Base-by-base conservation (phyloP, 1,140 invertebrate genomes). In the Drosophila equinoxialis region DNA sequence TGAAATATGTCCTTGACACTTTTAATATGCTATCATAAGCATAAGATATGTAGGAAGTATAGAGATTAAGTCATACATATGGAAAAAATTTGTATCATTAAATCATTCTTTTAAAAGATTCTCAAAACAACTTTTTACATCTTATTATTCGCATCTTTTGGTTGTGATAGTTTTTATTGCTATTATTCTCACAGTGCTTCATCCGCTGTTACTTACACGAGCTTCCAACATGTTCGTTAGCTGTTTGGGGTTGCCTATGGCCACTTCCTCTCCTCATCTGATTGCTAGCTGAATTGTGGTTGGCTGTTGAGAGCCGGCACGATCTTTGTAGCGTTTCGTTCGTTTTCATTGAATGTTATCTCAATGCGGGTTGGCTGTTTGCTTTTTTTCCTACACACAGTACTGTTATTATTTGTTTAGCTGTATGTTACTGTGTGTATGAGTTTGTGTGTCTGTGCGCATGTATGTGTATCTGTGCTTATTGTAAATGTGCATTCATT, bases 401-500 rank as follows among this genome's bases (percentile, higher is more conserved):
- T 86, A 86, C 83, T 89, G 83, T 86, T 86, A 86, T 82, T 76
- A 76, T 76, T 67, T 42, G 54, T 59, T 14, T 85, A 69, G 73
- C 51, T 65, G 68, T 71, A 72, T 62, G 45, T 35, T 4, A 3
- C 45, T 10, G 17, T 51, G 17, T 51, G 45, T 1, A 3, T 23
- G 45, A 10, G 48, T 33, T 41, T 42, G 41, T 39, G 33, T 35
- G 51, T 61, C 26, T 48, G 8, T 57, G 60, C 48, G 55, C 64
- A 45, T 39, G 67, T 64, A 68, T 55, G 37, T 65, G 55, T 62
- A 42, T 45, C 48, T 74, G 79, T 65, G 74, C 84, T 68, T 71
- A 79, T 82, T 87, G 83, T 87, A 85, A 85, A 82, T 85, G 82
- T 76, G 79, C 82, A 87, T 86, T 78, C 76, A 86, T 87, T 87